Evolutionary conservation across 2,797 vertebrate species (phyloP).

Genomic region (Enteromius viviparus): DNA sequence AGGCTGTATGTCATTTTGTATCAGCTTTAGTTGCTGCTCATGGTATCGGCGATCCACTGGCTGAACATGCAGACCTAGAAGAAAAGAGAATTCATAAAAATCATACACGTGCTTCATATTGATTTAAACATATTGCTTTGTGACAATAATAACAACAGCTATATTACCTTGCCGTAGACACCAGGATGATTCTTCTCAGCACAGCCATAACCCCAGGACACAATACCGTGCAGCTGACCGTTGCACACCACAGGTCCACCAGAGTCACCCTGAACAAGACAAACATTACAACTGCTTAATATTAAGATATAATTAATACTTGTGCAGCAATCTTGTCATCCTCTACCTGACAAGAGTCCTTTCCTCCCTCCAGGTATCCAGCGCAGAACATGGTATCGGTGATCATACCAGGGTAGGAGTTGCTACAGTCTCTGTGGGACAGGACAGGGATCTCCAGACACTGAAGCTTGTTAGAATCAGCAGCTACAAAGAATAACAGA

Average conservation of each 20-base stretch:
- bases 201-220: slow-evolving; percentile 75
- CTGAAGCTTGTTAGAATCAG: slow-evolving; percentile 60
- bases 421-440: slow-evolving; percentile 49
- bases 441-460: slow-evolving; percentile 63
- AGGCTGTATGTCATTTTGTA: background rate
- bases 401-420: slow-evolving; percentile 65
- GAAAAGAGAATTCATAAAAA: background rate
- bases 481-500: slow-evolving; percentile 36
- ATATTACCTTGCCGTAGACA: slow-evolving; percentile 70
- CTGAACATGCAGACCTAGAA: slow-evolving; percentile 66
- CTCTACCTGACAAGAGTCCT: slow-evolving; percentile 66
- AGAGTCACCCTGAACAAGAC: slow-evolving; percentile 69
- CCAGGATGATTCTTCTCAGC: slow-evolving; percentile 67
- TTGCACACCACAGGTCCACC: slow-evolving; percentile 74
- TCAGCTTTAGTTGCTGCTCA: slow-evolving; percentile 55
- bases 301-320: background rate
- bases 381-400: slow-evolving; percentile 66
- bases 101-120: background rate
- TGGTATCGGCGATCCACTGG: slow-evolving; percentile 60
- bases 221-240: slow-evolving; percentile 67
- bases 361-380: slow-evolving; percentile 67
- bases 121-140: background rate
- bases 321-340: background rate
- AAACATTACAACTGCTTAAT: background rate
- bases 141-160: background rate